Evolutionary conservation across 2,797 vertebrate species (phyloP), one percentile per base, ranked within the genome.

Genomic region (Otus scops): DNA sequence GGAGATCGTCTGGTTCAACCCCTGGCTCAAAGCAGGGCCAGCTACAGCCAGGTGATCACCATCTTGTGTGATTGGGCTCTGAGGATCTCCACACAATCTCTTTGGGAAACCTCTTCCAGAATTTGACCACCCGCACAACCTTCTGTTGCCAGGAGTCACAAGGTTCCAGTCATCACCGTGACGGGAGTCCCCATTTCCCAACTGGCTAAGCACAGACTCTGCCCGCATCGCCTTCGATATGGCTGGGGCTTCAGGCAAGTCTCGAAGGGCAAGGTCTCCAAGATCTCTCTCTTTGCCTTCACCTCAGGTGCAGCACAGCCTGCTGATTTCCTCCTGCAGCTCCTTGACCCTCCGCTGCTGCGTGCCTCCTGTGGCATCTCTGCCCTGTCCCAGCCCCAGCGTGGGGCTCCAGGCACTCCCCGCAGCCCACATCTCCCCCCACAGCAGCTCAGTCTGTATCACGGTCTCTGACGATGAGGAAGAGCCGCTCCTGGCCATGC

Each of bases 1-100:
- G 8, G 70, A 60, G 45, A 60, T 12, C 0, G 0, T 10, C 20
- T 2, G 17, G 41, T 26, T 41, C 71, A 34, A 51, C 2, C 7
- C 12, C 26, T 14, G 36, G 9, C 34, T 14, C 36, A 30, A 50
- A 48, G n/a, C 53, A 16, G 6, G 24, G 17, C 22, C 43, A 27
- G 27, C 41, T 68, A 20, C 53, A n/a, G 34, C 32, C 20, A 3
- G 22, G 23, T 26, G 43, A 56, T 75, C 56, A 13, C 2, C 1
- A 4, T 16, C 63, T 53, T 11, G 38, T 27, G 41, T 4, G 0
- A 10, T 0, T 10, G 48, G n/a, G n/a, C 26, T 93, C 15, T 30
- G 53, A 71, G 0, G 21, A 23, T 23, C 39, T 60, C 34, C 43
- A 47, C 14, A 47, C n/a, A 30, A 18, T 16, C 75, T 11, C 23